These are phyloP conservation scores for Chymomyza costata DNA, from an alignment of 1,140 invertebrate species.

Conservation along the genomic window DNA sequence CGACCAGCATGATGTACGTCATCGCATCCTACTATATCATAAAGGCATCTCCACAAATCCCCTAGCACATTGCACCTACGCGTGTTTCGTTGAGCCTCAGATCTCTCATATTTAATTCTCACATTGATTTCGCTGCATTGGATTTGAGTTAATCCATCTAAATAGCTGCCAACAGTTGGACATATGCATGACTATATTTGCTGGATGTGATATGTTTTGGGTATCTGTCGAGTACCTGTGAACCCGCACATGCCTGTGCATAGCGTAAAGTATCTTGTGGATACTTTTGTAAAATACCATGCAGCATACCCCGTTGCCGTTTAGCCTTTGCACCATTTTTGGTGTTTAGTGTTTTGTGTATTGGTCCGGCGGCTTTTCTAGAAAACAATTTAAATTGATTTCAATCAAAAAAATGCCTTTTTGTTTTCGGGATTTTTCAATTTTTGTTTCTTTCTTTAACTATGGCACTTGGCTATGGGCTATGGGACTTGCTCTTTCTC, in stretches of 20 bases:
- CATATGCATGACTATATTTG: constrained; percentile 62
- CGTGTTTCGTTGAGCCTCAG: constrained; percentile 16
- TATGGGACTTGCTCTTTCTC: constrained; percentile 42
- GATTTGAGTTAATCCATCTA: constrained; percentile 63
- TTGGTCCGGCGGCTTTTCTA: constrained; percentile 53
- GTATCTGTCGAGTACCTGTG: constrained; percentile 11
- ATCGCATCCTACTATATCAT: not conserved
- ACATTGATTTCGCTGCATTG: constrained; percentile 56
- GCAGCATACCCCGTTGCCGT: constrained; percentile 17
- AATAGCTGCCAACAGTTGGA: constrained; percentile 64
- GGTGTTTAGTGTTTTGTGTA: too few species aligned
- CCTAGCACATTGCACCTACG: constrained; percentile 35
- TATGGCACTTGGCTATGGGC: constrained; percentile 47
- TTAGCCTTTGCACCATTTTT: too few species aligned
- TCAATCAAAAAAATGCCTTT: constrained; percentile 64
- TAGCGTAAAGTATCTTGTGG: constrained; percentile 49
- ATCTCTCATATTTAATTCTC: constrained; percentile 38
- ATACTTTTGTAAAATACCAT: constrained; percentile 38
- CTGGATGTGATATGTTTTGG: constrained; percentile 18
- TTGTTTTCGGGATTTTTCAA: constrained; percentile 60
- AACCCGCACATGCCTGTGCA: constrained; percentile 33
- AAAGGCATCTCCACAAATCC: too few species aligned
- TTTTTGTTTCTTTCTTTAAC: constrained; percentile 33
- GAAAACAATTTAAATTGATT: constrained; percentile 74
- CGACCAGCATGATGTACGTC: constrained; percentile 7